phyloP scores from a whole-genome alignment of 2,888 invertebrate species.

The Loripinus fragilis region DNA sequence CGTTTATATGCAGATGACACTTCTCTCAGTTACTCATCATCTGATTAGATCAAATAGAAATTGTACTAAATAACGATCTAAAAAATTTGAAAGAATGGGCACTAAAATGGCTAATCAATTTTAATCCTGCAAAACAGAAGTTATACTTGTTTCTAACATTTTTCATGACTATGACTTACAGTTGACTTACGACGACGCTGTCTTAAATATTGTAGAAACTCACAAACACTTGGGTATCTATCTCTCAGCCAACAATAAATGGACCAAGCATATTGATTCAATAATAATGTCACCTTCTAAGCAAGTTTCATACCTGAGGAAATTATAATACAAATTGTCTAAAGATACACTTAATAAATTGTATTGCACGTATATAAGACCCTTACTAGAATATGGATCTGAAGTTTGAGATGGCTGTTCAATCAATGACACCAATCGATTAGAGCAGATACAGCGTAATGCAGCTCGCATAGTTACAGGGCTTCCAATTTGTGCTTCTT shows the following conservation, averaged over 20 bases:
- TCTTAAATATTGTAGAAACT: neutral
- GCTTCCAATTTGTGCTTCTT: neutral
- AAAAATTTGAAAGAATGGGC: too few species aligned
- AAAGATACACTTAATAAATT: neutral
- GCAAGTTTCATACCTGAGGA: neutral
- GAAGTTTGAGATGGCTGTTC: neutral
- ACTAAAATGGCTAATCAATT: too few species aligned
- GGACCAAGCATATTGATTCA: neutral
- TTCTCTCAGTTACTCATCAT: neutral
- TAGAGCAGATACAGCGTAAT: neutral
- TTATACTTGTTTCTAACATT: too few species aligned
- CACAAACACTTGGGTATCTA: neutral
- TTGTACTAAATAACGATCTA: neutral
- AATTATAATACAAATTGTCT: neutral
- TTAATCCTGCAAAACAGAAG: too few species aligned
- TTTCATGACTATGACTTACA: too few species aligned
- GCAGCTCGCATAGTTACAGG: neutral
- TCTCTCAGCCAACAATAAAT: neutral
- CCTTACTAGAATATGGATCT: neutral
- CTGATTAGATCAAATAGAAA: neutral
- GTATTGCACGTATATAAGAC: neutral
- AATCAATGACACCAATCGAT: neutral
- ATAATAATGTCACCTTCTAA: neutral
- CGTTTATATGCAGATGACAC: slow-evolving; percentile 11
- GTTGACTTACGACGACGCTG: neutral